Evolutionary conservation across 2,113 vertebrate genomes (phyloP).

Genomic region (Struthio camelus): DNA sequence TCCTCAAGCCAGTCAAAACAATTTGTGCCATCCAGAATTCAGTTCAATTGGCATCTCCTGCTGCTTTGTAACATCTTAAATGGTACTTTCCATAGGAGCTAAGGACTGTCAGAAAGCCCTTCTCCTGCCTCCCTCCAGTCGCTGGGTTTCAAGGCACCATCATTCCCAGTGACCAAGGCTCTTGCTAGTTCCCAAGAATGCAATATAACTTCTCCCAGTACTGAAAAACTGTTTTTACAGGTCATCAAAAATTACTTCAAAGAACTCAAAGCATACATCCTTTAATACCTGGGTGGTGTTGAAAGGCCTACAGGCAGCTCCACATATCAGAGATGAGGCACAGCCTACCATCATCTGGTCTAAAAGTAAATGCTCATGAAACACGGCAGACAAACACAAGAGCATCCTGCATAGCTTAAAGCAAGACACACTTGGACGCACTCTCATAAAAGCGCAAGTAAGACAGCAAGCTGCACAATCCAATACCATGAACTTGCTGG

Average conservation of each 20-base stretch:
- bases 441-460: background rate
- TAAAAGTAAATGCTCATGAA: background rate
- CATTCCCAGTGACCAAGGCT: background rate
- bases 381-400: background rate
- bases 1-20: background rate
- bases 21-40: background rate
- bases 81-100: rapidly evolving
- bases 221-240: background rate
- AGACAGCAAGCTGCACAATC: background rate
- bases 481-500: background rate
- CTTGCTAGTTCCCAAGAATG: background rate
- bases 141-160: background rate
- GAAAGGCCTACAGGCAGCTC: background rate
- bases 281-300: background rate
- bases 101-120: background rate
- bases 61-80: background rate
- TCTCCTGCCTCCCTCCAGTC: background rate
- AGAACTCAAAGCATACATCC: background rate
- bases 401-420: background rate
- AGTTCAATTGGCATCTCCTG: background rate
- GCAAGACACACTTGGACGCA: background rate
- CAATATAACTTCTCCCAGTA: background rate
- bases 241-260: background rate
- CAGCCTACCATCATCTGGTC: background rate
- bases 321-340: background rate